Percentiles rank a stretch among this genome's conserved stretches.
These are phyloP conservation scores for Zelleria hepariella DNA, from an alignment of 2,888 invertebrate genomes.

Conservation along the genomic window DNA sequence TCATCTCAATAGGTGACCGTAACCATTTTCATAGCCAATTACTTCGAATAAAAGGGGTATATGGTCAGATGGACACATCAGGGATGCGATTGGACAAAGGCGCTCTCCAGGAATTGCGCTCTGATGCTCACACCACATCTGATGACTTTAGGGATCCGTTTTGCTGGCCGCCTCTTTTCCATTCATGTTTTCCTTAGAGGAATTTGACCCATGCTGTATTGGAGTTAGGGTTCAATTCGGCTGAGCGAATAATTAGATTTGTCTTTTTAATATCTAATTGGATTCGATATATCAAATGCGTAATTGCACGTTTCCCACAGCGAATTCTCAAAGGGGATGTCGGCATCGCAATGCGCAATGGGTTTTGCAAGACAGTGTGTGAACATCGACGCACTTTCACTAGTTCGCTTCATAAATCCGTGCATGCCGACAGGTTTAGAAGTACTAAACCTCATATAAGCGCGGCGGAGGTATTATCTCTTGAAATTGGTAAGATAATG, in stretches of 20 bases:
- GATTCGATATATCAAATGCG: conserved; percentile 2
- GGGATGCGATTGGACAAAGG: conserved; percentile 19
- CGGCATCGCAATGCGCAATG: neutral
- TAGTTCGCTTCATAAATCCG: conserved; percentile 8
- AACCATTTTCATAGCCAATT: neutral
- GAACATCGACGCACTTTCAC: conserved; percentile 37
- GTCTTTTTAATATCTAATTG: neutral
- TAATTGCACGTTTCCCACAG: conserved; percentile 2
- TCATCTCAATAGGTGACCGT: neutral
- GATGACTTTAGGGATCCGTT: conserved; percentile 8
- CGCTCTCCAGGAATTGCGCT: conserved; percentile 59
- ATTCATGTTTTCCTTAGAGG: neutral
- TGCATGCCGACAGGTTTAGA: neutral
- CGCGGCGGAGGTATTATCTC: neutral
- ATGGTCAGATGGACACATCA: conserved; percentile 11
- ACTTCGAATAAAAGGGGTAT: neutral
- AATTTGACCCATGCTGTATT: neutral
- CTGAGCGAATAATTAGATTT: neutral
- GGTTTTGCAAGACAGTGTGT: conserved; percentile 31
- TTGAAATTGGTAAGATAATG: conserved; percentile 45
- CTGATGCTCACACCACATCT: conserved; percentile 19
- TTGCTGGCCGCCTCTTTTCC: conserved; percentile 2
- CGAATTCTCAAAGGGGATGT: neutral
- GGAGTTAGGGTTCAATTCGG: neutral
- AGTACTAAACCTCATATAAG: neutral